Evolutionary conservation across 2,888 invertebrate species (phyloP).

Genomic region (Callosobruchus maculatus): DNA sequence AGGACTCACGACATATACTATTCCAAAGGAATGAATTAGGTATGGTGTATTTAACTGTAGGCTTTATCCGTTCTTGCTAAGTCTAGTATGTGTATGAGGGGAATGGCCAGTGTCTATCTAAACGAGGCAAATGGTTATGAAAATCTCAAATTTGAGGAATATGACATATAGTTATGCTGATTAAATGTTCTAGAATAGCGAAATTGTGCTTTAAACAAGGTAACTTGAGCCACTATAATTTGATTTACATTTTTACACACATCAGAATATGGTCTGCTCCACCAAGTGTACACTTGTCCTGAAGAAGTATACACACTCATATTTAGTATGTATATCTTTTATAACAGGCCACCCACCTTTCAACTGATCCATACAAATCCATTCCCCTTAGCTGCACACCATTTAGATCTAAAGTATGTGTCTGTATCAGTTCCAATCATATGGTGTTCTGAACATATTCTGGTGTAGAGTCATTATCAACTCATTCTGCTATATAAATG

Average conservation of each 20-base stretch:
- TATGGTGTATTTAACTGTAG: slow-evolving; percentile 54
- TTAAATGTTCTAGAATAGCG: slow-evolving; percentile 50
- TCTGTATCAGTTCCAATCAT: not conserved
- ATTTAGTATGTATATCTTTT: not conserved
- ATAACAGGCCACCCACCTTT: not conserved
- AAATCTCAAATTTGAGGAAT: slow-evolving; percentile 47
- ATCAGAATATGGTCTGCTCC: not conserved
- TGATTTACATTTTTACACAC: not conserved
- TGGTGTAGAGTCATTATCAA: not conserved
- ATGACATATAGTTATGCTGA: slow-evolving; percentile 49
- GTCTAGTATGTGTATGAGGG: slow-evolving; percentile 50
- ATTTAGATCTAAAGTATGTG: not conserved
- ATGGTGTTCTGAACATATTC: not conserved
- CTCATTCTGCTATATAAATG: not conserved
- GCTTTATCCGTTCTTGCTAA: slow-evolving; percentile 45
- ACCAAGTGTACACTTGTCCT: not conserved
- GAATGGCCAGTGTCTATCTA: slow-evolving; percentile 66
- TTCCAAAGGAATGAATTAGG: slow-evolving; percentile 71
- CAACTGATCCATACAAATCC: not conserved
- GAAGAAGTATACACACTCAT: too few species aligned
- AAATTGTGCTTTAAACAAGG: slow-evolving; percentile 49
- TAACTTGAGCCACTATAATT: slow-evolving; percentile 40
- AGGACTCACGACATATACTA: slow-evolving; percentile 55
- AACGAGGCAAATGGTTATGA: slow-evolving; percentile 58
- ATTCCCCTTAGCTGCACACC: not conserved